phyloP scores from a whole-genome alignment of 2,113 vertebrate genomes.

The Pipra filicauda region DNA sequence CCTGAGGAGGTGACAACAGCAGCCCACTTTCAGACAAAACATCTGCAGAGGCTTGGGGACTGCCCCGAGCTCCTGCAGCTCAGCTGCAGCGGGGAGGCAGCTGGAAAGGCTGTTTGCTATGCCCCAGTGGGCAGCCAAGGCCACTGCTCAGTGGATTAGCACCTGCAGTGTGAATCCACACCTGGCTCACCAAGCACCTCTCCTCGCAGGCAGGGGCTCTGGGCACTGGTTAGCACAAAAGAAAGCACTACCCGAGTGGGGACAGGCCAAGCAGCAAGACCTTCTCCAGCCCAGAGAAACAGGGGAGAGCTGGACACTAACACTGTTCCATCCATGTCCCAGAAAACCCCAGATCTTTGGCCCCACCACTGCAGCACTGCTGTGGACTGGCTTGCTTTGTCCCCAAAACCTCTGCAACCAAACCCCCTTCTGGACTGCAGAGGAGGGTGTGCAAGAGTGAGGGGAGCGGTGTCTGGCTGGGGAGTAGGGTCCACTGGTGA shows the following conservation, averaged over 20 bases:
- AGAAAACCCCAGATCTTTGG: background rate
- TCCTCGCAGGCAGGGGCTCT: background rate
- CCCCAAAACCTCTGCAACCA: background rate
- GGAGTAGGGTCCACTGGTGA: rapidly evolving
- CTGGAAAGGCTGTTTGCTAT: background rate
- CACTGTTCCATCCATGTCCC: background rate
- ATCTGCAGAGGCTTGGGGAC: background rate
- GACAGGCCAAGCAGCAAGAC: background rate
- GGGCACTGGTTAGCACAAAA: background rate
- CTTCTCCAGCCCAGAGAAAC: background rate
- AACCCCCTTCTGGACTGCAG: rapidly evolving
- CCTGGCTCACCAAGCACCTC: background rate
- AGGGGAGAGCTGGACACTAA: background rate
- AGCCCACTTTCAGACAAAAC: background rate
- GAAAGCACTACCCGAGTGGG: background rate
- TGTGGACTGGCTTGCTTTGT: background rate
- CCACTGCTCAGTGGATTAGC: background rate
- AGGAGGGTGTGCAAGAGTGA: background rate
- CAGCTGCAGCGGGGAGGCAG: background rate
- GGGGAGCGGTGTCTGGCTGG: background rate
- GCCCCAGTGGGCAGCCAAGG: rapidly evolving
- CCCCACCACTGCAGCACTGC: background rate
- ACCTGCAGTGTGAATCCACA: background rate
- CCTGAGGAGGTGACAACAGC: background rate
- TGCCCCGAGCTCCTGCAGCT: background rate